These are phyloP conservation scores for Mandrillus leucophaeus DNA, from an alignment of 2,113 vertebrate genomes.

Conservation along the genomic window DNA sequence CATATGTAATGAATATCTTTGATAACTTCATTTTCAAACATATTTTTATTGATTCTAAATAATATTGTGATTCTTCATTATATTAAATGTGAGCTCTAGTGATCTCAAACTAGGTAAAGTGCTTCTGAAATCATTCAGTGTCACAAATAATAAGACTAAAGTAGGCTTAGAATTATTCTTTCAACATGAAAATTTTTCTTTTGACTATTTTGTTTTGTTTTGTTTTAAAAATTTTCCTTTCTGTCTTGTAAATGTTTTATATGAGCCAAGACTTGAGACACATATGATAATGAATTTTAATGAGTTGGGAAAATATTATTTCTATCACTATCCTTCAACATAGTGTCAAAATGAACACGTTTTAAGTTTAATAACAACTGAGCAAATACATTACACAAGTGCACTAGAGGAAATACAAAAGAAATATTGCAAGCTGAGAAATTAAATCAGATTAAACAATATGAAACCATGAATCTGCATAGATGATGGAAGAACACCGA, in stretches of 20 bases:
- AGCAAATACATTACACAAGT: neutral
- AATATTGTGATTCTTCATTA: neutral
- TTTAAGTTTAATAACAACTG: neutral
- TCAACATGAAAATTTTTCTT: neutral
- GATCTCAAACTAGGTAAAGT: neutral
- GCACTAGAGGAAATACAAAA: neutral
- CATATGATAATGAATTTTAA: conserved; percentile 22
- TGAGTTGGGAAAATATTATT: neutral
- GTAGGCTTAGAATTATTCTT: neutral
- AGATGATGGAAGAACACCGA: neutral
- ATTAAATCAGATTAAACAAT: neutral
- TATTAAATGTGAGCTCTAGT: neutral
- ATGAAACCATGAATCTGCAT: neutral
- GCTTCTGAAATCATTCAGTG: neutral
- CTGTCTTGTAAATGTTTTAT: neutral
- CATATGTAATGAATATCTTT: neutral
- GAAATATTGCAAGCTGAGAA: neutral
- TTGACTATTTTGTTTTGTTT: conserved; percentile 3
- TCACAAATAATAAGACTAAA: conserved; percentile 9
- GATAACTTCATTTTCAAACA: conserved; percentile 20
- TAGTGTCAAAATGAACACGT: neutral
- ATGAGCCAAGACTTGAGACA: neutral
- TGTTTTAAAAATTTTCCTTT: neutral
- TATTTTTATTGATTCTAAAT: conserved; percentile 7
- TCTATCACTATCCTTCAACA: neutral